Evolutionary conservation across 2,888 invertebrate species (phyloP).

Genomic region (Andrena fulva): DNA sequence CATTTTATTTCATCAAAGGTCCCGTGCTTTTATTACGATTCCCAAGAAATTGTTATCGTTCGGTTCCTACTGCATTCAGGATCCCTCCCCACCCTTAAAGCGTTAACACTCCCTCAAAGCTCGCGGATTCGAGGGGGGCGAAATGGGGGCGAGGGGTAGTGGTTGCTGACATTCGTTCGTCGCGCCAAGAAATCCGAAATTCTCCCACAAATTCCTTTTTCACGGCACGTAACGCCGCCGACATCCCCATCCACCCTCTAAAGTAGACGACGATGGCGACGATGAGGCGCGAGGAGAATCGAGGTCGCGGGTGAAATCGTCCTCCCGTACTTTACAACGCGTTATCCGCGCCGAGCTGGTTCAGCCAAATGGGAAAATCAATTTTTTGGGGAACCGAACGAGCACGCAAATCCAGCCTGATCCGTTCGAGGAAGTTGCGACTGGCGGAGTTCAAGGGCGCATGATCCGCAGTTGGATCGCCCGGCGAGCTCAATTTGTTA

Average conservation of each 20-base stretch:
- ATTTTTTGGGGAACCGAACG: conserved; percentile 40
- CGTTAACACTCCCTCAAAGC: conserved; percentile 41
- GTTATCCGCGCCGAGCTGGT: conserved; percentile 45
- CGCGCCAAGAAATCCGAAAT: conserved; percentile 73
- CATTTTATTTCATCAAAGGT: neutral
- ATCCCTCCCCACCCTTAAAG: conserved; percentile 26
- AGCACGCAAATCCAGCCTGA: conserved; percentile 37
- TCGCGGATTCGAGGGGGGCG: conserved; percentile 6
- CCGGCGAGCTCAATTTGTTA: neutral
- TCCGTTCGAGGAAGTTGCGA: conserved; percentile 12
- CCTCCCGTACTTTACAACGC: conserved; percentile 67
- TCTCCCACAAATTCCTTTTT: conserved; percentile 70
- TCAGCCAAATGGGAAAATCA: conserved; percentile 50
- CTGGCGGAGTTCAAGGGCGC: conserved; percentile 45
- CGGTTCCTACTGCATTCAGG: neutral
- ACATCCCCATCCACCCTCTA: conserved; percentile 53
- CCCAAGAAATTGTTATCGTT: neutral
- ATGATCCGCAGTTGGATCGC: conserved; percentile 20
- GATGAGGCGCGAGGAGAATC: conserved; percentile 65
- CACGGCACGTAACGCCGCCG: conserved; percentile 68
- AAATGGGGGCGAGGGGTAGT: conserved; percentile 27
- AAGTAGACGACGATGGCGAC: conserved; percentile 61
- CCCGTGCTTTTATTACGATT: neutral
- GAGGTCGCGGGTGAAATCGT: conserved; percentile 67
- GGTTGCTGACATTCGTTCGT: conserved; percentile 64